phyloP scores from a whole-genome alignment of 2,113 vertebrate genomes.

The Chauna torquata region DNA sequence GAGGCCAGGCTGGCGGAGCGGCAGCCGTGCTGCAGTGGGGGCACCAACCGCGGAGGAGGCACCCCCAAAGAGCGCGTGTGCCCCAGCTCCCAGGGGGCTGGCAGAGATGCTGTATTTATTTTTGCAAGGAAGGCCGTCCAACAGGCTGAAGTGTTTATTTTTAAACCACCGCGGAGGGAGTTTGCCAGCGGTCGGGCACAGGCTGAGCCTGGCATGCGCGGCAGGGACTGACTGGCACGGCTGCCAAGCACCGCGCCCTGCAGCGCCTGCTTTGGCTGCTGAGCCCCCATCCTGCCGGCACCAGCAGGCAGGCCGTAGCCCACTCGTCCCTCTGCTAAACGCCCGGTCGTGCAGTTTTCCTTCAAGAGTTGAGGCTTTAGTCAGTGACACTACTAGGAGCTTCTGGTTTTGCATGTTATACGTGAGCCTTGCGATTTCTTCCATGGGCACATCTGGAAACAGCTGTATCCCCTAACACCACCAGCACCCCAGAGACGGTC shows the following conservation, averaged over 20 bases:
- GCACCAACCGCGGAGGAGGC: not conserved
- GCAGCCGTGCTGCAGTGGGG: not conserved
- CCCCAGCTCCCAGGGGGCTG: not conserved
- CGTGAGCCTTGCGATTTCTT: rapidly evolving
- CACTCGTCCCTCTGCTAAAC: rapidly evolving
- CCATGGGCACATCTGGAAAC: not conserved
- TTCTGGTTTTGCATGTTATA: rapidly evolving
- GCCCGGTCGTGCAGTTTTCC: rapidly evolving
- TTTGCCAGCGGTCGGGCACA: not conserved
- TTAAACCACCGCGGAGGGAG: not conserved
- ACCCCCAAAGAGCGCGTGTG: not conserved
- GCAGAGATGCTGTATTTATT: not conserved
- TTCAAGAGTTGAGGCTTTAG: not conserved
- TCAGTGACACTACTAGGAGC: not conserved
- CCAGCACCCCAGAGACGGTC: not conserved
- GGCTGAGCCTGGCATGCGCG: not conserved
- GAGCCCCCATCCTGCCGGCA: not conserved
- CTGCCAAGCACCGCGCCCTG: not conserved
- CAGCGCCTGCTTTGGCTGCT: not conserved
- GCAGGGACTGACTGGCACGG: not conserved
- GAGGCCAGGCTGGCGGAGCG: not conserved
- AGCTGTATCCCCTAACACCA: not conserved
- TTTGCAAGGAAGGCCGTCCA: not conserved
- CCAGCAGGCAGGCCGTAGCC: not conserved
- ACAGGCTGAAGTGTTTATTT: not conserved